Percentiles rank a stretch among this genome's conserved stretches.
Evolutionary conservation across 1,140 invertebrate species (phyloP).

Genomic region (Cydia strobilella): DNA sequence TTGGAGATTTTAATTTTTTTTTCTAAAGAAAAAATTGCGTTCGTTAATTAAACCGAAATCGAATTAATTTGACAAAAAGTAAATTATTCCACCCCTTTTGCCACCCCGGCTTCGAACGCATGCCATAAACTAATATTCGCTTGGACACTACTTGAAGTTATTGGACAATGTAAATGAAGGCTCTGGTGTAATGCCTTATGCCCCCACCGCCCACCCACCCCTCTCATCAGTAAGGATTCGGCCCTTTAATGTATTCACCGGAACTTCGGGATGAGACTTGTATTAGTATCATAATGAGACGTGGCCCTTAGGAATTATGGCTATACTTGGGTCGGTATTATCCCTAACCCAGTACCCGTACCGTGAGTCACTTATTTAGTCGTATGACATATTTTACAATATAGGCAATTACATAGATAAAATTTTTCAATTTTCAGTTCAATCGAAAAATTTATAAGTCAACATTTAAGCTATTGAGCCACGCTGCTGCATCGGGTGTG

Average conservation of each 20-base stretch:
- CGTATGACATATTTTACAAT: too few relatives aligned
- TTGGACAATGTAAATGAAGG: conserved; percentile 80
- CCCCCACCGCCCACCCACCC: conserved; percentile 52
- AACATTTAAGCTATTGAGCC: too few relatives aligned
- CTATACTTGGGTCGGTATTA: conserved; percentile 72
- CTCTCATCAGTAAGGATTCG: conserved; percentile 79
- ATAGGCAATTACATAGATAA: too few relatives aligned
- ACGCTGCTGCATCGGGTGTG: too few relatives aligned
- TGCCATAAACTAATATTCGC: conserved; percentile 78
- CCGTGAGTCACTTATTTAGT: too few relatives aligned
- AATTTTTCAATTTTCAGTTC: too few relatives aligned
- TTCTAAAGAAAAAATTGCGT: conserved; percentile 61
- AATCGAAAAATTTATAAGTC: too few relatives aligned
- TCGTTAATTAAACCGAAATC: conserved; percentile 76
- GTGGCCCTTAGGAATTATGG: conserved; percentile 78
- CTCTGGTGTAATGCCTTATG: conserved; percentile 75
- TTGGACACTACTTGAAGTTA: conserved; percentile 79
- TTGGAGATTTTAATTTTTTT: conserved; percentile 62
- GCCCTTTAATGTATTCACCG: conserved; percentile 80
- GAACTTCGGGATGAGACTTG: conserved; percentile 79
- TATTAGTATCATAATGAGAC: conserved; percentile 80
- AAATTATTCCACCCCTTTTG: conserved; percentile 64
- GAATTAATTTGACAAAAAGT: conserved; percentile 63
- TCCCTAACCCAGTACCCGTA: too few relatives aligned
- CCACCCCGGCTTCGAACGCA: conserved; percentile 36